Base-by-base conservation (phyloP, 2,888 invertebrate species). In the Diploptera punctata region DNA sequence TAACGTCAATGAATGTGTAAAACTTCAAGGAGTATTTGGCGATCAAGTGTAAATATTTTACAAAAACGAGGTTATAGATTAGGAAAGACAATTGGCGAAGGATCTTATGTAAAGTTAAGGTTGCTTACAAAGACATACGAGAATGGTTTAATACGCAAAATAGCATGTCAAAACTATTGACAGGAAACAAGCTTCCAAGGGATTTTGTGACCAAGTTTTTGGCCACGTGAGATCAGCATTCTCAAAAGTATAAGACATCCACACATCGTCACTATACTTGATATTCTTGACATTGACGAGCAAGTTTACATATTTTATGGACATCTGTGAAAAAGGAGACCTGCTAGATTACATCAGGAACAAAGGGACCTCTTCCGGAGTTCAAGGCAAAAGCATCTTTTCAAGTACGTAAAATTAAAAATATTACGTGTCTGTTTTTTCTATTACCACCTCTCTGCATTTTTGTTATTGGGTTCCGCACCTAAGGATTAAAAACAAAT, bases 181-280 rank as follows among this genome's bases (percentile, higher is more conserved):
- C 77, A 85, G 86, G 77, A 82, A 81, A 71, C 83, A 84, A 76
- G 87, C 87, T 0, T 88, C 88, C n/a, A 0, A 81, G 80, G 38
- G 90, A 90, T 76, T 91, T 89, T 79, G 85, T 87, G 49, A 81
- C 83, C 57, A 87, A 87, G 79, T 91, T 91, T 81, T 81, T 91
- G n/a, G 68, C 90, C 91, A 0, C 81, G 91, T 57, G 91, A 91
- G 81, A 79, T 91, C 65, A 83, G 85, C 77, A 86, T 87, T 18
- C 80, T 87, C 68, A 76, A 78, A 24, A 76, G 70, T 29, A 79
- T 85, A 57, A 78, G 81, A 21, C 91, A 91, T 79, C 85, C 86
- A 0, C 87, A 90, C 79, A 86, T 91, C 71, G 84, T 90, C 24
- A 81, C 83, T 26, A 84, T 90, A 68, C 84, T 84, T 76, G 86